These are phyloP conservation scores for Hydractinia echinata DNA, from an alignment of 30 jellyfish, hydroid and myxozoan genomes.

Conservation along the genomic window DNA sequence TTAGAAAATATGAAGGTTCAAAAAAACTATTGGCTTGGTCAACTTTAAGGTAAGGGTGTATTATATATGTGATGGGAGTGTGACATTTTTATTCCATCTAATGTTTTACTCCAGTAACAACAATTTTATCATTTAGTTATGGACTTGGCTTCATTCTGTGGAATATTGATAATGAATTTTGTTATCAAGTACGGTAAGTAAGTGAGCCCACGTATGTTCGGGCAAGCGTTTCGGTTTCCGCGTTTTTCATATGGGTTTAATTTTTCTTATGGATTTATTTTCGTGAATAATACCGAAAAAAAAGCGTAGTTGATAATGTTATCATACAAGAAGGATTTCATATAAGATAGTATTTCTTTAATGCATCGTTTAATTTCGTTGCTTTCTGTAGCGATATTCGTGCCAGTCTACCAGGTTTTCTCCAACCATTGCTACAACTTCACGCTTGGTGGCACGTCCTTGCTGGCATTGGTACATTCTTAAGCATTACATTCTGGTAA, in stretches of 20 bases:
- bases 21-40: constrained; percentile 7
- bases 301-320: no score
- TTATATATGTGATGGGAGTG: neutral
- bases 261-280: no score
- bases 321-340: neutral
- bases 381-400: constrained; percentile 45
- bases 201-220: neutral
- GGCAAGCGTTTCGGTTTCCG: no score
- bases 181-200: constrained; percentile 72
- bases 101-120: neutral
- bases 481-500: constrained; percentile 53
- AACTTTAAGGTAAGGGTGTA: constrained; percentile 18
- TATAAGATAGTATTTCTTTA: neutral
- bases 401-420: constrained; percentile 57
- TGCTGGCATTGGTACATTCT: constrained; percentile 78
- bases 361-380: neutral
- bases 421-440: constrained; percentile 65
- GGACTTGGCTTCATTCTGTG: constrained; percentile 84
- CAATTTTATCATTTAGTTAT: constrained; percentile 35
- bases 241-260: no score
- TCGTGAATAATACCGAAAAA: no score
- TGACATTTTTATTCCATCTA: no score
- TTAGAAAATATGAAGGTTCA: constrained; percentile 32
- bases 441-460: constrained; percentile 97
- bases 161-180: constrained; percentile 85